Evolutionary conservation across 1,140 invertebrate species (phyloP).

Genomic region (Dendroctonus ponderosae): DNA sequence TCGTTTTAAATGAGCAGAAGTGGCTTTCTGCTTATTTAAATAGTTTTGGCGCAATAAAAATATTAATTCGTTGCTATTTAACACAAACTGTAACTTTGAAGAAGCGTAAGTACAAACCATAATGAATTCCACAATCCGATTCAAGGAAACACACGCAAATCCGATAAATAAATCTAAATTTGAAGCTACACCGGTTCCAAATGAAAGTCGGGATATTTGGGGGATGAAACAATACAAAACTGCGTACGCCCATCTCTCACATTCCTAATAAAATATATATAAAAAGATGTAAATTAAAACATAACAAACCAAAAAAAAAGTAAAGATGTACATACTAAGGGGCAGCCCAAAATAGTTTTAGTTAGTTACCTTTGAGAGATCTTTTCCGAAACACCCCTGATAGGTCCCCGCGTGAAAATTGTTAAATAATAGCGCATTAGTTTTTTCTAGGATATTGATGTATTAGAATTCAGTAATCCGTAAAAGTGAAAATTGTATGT

Average conservation of each 20-base stretch:
- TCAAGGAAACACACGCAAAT: background rate
- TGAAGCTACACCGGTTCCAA: constrained; percentile 16
- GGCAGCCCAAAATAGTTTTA: constrained; percentile 51
- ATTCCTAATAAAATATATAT: constrained; percentile 36
- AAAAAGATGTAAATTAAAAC: constrained; percentile 37
- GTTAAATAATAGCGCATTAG: constrained; percentile 59
- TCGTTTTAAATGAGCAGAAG: no score
- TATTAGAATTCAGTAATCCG: background rate
- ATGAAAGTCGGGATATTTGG: background rate
- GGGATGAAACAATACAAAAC: constrained; percentile 25
- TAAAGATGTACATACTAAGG: constrained; percentile 48
- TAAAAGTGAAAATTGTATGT: no score
- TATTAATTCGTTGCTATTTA: no score
- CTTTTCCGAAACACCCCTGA: constrained; percentile 88
- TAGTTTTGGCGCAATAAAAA: no score
- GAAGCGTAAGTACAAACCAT: background rate
- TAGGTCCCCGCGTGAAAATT: constrained; percentile 52
- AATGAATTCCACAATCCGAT: constrained; percentile 7
- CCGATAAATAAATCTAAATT: background rate
- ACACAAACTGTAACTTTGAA: no score
- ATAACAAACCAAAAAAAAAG: constrained; percentile 23
- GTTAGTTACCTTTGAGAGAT: constrained; percentile 81
- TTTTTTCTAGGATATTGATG: constrained; percentile 39
- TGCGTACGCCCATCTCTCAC: constrained; percentile 44
- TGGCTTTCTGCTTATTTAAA: no score